Evolutionary conservation across 2,888 invertebrate species (phyloP).

Genomic region (Yponomeuta sedellus): DNA sequence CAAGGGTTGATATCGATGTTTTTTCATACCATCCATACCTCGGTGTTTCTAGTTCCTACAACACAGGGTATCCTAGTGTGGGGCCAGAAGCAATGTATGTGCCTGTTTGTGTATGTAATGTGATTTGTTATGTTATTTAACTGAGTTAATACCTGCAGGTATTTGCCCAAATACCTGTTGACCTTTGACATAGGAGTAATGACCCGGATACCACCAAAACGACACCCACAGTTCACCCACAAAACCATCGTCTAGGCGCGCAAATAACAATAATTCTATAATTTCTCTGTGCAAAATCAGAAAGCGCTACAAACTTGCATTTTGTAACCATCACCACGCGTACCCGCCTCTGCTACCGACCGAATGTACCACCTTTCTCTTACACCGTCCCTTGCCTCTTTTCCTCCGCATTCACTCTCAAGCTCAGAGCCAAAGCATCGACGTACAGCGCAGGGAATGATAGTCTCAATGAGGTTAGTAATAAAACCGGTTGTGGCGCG

Average conservation of each 20-base stretch:
- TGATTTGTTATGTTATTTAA: too few relatives aligned
- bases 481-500: constrained; percentile 45
- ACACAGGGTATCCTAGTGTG: too few relatives aligned
- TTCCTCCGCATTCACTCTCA: constrained; percentile 22
- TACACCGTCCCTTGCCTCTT: constrained; percentile 33
- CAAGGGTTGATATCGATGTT: too few relatives aligned
- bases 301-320: constrained; percentile 61
- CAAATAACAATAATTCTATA: constrained; percentile 29
- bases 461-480: constrained; percentile 55
- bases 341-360: neutral
- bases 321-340: constrained; percentile 18
- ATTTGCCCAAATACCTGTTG: neutral
- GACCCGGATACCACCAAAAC: neutral
- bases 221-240: constrained; percentile 47
- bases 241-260: constrained; percentile 53
- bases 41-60: too few relatives aligned
- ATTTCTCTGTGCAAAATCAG: constrained; percentile 69
- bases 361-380: constrained; percentile 9
- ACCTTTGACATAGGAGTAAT: neutral
- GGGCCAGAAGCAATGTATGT: too few relatives aligned
- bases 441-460: constrained; percentile 25
- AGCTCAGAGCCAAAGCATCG: constrained; percentile 26
- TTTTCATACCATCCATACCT: too few relatives aligned
- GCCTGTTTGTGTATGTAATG: too few relatives aligned
- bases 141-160: too few relatives aligned